Evolutionary conservation across 2,797 vertebrate genomes (phyloP), one percentile per base, ranked within the genome.

Genomic region (Chelidonichthys spinosus): DNA sequence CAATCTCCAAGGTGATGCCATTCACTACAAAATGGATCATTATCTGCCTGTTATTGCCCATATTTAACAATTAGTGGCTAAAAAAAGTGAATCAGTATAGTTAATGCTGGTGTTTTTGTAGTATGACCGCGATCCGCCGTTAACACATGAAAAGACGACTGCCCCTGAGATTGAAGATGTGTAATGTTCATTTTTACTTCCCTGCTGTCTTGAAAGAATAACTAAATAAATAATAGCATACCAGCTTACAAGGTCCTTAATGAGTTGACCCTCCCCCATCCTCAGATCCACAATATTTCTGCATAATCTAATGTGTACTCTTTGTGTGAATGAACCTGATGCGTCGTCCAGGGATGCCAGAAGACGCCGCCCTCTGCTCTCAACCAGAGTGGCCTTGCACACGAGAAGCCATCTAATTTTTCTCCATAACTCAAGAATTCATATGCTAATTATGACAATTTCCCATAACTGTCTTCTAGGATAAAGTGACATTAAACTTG

Each of bases 1-100:
- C 37, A 70, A 65, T 15, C 46, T 77, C 13, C 6, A 56, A 58
- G 15, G 49, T 49, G 32, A 55, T 61, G 32, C 43, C 35, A 15
- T 63, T 73, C 17, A 60, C 15, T 44, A 1, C 39, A 49, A 49
- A 55, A 46, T 43, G 3, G 3, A 71, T 65, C 15, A 3, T 69
- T 61, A 25, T n/a, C 37, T 39, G 14, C 5, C 37, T 72, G 17
- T 33, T 60, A 66, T 63, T 68, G 46, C 37, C 42, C 13, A 3
- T 25, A 14, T 11, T 36, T 47, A 52, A 53, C 36, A 14, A 49
- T 47, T 36, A 47, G 15, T 59, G 36, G n/a, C 25, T 32, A 50
- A 71, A 59, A 58, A 44, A 68, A 56, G 63, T 32, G 43, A 18
- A 25, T 58, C 40, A 35, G 1, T 25, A 10, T 42, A 6, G 40